Base-by-base conservation (phyloP, 2,113 vertebrate species). In the Pygoscelis adeliae region DNA sequence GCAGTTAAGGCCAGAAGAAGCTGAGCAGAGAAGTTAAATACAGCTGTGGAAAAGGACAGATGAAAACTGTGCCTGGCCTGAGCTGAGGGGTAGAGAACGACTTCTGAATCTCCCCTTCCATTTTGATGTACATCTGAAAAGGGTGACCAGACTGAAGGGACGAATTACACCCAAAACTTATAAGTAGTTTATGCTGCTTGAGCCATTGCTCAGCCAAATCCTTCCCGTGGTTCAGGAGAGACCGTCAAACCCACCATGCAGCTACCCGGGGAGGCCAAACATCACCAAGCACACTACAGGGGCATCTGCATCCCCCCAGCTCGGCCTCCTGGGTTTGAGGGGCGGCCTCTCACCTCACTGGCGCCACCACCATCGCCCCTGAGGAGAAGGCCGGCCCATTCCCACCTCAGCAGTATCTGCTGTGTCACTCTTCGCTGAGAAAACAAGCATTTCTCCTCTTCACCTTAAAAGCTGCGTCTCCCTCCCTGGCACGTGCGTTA, bases 401-500 rank as follows among this genome's bases (percentile, higher is more conserved):
- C 22, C 29, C 32, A 23, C 56, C 66, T 69, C 71, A 52, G 22
- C 21, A 40, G 22, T 10, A 18, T 11, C 46, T 6, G 5, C 59
- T 44, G 12, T 20, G 20, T 13, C 23, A 22, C 23, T 63, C 30
- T 44, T 66, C 0, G 0, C 59, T n/a, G 9, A 47, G 25, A 90
- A 85, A 52, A 11, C 17, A 26, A 8, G 0, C 16, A 29, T 21
- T 56, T 20, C 13, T 53, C 25, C 20, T 34, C 55, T 53, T 34
- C 55, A 36, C 18, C 47, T 46, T 27, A 46, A 61, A 36, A 56
- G 8, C 55, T 55, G 14, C 0, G 0, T 49, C 61, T 55, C 23
- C 27, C 6, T 25, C 38, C 50, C 38, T 47, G 46, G 25, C 29
- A 32, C 0, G 0, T 20, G 34, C 2, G 1, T 11, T 34, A 16